Conservation (phyloP, 2,113 vertebrate species). For the Sialia sialis region DNA sequence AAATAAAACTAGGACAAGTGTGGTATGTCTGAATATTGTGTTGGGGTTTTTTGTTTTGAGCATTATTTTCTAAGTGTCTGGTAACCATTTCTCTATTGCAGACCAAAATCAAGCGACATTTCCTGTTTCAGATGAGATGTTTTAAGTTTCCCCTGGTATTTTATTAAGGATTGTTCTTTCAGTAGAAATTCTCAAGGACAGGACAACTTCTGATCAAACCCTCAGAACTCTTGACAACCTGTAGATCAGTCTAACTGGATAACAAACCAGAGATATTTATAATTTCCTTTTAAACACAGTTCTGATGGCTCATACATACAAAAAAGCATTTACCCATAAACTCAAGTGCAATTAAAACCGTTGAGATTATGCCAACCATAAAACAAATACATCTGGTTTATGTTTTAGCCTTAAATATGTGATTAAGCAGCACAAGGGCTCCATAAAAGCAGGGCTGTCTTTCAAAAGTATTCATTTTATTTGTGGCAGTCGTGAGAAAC, state of each 20-base stretch:
- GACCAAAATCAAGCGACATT: not conserved
- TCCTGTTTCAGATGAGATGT: not conserved
- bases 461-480: not conserved
- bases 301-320: not conserved
- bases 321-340: not conserved
- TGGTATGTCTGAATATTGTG: accelerated
- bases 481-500: not conserved
- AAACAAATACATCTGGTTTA: not conserved
- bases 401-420: not conserved
- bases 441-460: not conserved
- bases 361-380: not conserved
- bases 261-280: not conserved
- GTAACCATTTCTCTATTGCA: not conserved
- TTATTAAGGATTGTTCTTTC: not conserved
- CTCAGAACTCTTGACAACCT: not conserved
- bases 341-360: not conserved
- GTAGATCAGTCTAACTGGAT: not conserved
- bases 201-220: not conserved
- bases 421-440: not conserved
- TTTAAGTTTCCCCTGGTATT: not conserved
- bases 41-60: not conserved
- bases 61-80: not conserved
- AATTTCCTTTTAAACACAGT: not conserved
- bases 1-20: not conserved
- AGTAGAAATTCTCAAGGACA: not conserved